A percentile compares a stretch with the other conserved stretches of the same genome.
Evolutionary conservation across 1,140 invertebrate genomes (phyloP).

Genomic region (Sinella curviseta): DNA sequence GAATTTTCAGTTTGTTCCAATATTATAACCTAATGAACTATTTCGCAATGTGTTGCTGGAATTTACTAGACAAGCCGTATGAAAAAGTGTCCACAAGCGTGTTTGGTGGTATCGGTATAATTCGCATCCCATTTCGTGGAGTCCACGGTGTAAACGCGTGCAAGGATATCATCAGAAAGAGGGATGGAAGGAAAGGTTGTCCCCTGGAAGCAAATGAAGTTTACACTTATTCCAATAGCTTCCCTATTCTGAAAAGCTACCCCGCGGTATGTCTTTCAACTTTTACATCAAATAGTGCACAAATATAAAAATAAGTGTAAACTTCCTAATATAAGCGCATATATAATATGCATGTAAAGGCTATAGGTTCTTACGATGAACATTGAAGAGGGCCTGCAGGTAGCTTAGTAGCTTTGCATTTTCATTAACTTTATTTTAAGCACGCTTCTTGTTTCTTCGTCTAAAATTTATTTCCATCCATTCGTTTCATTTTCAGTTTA

Average conservation of each 20-base stretch:
- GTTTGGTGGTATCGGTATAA: constrained; percentile 48
- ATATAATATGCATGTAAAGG: constrained; percentile 17
- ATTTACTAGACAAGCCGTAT: constrained; percentile 42
- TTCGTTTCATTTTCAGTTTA: neutral
- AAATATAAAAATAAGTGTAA: no score
- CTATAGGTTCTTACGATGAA: neutral
- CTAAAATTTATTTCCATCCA: neutral
- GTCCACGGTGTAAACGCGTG: constrained; percentile 49
- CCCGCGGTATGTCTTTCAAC: constrained; percentile 44
- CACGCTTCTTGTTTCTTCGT: neutral
- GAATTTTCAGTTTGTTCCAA: neutral
- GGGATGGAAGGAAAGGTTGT: constrained; percentile 39
- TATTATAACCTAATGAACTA: neutral
- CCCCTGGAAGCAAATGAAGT: constrained; percentile 38
- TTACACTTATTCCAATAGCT: constrained; percentile 50
- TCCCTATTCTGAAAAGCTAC: constrained; percentile 49
- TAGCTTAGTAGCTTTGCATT: no score
- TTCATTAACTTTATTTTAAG: neutral
- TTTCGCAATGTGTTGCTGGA: neutral
- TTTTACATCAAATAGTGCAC: no score
- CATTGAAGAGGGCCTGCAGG: constrained; percentile 8
- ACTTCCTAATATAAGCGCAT: no score
- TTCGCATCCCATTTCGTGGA: constrained; percentile 49
- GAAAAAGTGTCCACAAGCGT: constrained; percentile 46
- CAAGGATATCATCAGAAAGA: constrained; percentile 42